phyloP scores from a whole-genome alignment of 1,140 invertebrate genomes.

The Drosophila seguyi region DNA sequence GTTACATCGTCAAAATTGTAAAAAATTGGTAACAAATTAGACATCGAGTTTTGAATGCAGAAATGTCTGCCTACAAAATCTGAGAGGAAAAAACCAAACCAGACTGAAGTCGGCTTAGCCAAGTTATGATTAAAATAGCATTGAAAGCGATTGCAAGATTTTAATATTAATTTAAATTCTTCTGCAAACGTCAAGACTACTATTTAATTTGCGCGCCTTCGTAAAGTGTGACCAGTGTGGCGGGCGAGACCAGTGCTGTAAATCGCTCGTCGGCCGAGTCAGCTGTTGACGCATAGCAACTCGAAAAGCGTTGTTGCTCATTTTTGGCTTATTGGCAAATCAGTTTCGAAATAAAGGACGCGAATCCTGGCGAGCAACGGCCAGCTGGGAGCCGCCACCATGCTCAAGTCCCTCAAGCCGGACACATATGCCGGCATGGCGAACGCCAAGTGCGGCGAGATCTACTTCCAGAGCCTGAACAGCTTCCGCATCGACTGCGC shows the following conservation, averaged over 20 bases:
- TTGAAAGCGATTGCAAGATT: no score
- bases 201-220: not conserved
- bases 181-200: no score
- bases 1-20: no score
- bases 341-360: constrained; percentile 28
- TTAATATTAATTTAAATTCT: no score
- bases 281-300: constrained; percentile 48
- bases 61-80: no score
- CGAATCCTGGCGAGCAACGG: constrained; percentile 33
- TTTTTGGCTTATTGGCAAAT: constrained; percentile 2
- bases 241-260: constrained; percentile 35
- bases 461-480: constrained; percentile 71
- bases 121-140: no score
- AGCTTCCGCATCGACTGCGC: constrained; percentile 73
- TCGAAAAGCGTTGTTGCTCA: constrained; percentile 52
- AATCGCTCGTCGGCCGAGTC: constrained; percentile 5
- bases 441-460: constrained; percentile 79
- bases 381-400: constrained; percentile 39
- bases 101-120: no score
- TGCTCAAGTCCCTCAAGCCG: constrained; percentile 67
- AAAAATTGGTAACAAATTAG: no score
- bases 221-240: no score
- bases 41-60: no score
- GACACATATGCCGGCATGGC: constrained; percentile 67
- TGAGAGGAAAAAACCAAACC: no score